These are phyloP conservation scores for Wiebesia pumilae DNA, from an alignment of 1,140 invertebrate species.

Conservation along the genomic window DNA sequence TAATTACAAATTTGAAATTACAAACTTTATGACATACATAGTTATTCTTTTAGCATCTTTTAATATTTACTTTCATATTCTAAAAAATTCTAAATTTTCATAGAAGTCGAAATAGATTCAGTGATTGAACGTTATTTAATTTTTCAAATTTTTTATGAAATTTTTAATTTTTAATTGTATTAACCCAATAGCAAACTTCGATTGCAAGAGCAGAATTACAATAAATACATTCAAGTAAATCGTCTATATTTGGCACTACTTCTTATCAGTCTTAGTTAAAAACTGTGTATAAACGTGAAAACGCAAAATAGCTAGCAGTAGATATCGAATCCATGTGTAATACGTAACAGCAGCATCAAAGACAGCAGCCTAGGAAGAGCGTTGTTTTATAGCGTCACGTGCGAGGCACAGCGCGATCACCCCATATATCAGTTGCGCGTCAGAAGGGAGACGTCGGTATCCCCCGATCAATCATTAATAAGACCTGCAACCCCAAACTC, in stretches of 20 bases:
- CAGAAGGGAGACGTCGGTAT: conserved; percentile 74
- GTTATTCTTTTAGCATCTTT: too few relatives aligned
- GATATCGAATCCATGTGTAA: neutral
- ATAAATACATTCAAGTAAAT: too few relatives aligned
- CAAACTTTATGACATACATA: too few relatives aligned
- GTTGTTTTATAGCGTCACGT: conserved; percentile 74
- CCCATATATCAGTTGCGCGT: conserved; percentile 72
- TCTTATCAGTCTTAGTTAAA: neutral
- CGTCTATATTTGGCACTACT: neutral
- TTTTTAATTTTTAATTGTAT: too few relatives aligned
- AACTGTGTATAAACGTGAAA: neutral
- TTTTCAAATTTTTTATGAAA: too few relatives aligned
- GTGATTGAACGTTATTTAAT: too few relatives aligned
- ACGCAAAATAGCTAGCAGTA: neutral
- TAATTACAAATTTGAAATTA: too few relatives aligned
- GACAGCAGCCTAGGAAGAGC: conserved; percentile 16
- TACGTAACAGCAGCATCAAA: neutral
- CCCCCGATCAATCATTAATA: conserved; percentile 76
- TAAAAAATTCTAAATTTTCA: too few relatives aligned
- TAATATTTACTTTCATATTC: too few relatives aligned
- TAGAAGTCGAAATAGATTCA: too few relatives aligned
- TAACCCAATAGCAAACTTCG: too few relatives aligned
- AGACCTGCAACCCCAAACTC: conserved; percentile 73
- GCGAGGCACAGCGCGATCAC: conserved; percentile 63
- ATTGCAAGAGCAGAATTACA: too few relatives aligned